Conservation (phyloP, 2,113 vertebrate genomes). For the Drymodes brunneopygia region DNA sequence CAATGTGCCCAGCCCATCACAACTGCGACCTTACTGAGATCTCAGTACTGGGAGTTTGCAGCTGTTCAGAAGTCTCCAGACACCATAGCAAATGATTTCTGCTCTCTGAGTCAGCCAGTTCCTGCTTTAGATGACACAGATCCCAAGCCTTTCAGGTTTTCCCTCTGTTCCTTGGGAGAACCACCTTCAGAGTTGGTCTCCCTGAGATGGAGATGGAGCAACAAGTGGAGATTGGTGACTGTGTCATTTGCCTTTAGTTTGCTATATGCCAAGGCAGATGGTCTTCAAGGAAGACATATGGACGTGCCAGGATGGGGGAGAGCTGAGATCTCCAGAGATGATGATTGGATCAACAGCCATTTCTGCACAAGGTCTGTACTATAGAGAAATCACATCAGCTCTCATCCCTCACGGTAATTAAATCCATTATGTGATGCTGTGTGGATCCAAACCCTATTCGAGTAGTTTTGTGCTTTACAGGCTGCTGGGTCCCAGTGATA, state of each 20-base stretch:
- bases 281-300: not conserved
- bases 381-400: not conserved
- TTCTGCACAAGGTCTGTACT: not conserved
- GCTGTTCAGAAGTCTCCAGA: slow-evolving; percentile 45
- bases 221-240: not conserved
- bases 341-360: not conserved
- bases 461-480: not conserved
- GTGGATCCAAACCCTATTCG: not conserved
- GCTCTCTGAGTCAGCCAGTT: not conserved
- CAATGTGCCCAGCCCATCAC: not conserved
- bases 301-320: not conserved
- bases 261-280: not conserved
- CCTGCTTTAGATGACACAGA: not conserved
- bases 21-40: slow-evolving; percentile 9
- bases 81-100: slow-evolving; percentile 14
- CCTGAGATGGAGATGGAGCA: not conserved
- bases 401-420: not conserved
- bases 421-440: not conserved
- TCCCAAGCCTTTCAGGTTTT: not conserved
- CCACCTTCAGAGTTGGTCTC: not conserved
- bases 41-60: slow-evolving; percentile 42
- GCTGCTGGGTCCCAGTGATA: not conserved
- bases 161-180: not conserved
- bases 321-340: not conserved
- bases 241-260: not conserved